Evolutionary conservation across 1,140 invertebrate species (phyloP), one percentile per base, ranked within the genome.

Genomic region (Drosophila littoralis): DNA sequence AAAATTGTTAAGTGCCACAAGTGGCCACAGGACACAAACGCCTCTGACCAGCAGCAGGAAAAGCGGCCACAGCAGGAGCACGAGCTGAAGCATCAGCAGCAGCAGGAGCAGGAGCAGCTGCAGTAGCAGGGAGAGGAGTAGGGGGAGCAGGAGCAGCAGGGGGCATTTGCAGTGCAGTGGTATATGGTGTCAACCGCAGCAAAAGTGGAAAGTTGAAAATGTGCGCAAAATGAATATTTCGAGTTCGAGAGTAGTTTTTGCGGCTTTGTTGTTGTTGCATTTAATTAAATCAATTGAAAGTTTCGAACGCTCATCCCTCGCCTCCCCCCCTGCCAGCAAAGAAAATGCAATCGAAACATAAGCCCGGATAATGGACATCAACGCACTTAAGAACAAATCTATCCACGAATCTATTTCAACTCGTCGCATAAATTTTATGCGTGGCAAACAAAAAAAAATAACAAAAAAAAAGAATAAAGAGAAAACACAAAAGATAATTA

Each of bases 1-100:
- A 80, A 83, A 77, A 80, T 80, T 76, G 73, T 70, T 80, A 77
- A 84, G 73, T 84, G 81, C 81, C 63, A 77, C 67, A 79, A 67
- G 67, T 84, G 71, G 80, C 61, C 79, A 60, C 46, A 61, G 77
- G 55, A 60, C 77, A 61, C 52, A 64, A 63, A 52, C 42, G 59
- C 43, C 59, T 50, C 43, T 58, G 51, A 50, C 68, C 33, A 65
- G 28, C 42, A 22, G 42, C 35, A 48, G 13, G 43, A 13, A 42
- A 54, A 50, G 51, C 17, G 22, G 40, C 8, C 8, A 52, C 28
- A 50, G 22, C 48, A 43, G 52, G 42, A 60, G 42, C 45, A 61
- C 12, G n/a, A 60, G 12, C 4, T 7, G 40, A 6, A 40, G n/a
- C 10, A 5, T 0, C 10, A 28, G 22, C 6, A 6, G 28, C n/a